Evolutionary conservation across 2,888 invertebrate genomes (phyloP).

Genomic region (Dendrolimus houi): DNA sequence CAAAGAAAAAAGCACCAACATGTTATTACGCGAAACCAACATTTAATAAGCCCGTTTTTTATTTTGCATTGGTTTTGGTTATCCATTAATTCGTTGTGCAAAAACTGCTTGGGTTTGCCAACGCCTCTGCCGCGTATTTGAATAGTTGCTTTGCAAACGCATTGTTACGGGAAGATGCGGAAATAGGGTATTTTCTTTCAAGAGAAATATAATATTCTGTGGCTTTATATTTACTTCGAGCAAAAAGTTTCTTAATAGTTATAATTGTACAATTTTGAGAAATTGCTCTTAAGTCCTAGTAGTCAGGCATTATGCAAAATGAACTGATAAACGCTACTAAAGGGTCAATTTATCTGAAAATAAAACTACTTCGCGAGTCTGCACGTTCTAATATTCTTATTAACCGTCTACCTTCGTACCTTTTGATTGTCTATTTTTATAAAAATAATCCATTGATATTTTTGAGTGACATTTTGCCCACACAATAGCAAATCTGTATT

Average conservation of each 20-base stretch:
- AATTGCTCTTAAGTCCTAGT: slow-evolving; percentile 12
- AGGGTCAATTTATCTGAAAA: too few relatives aligned
- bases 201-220: slow-evolving; percentile 71
- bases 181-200: slow-evolving; percentile 77
- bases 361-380: too few relatives aligned
- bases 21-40: slow-evolving; percentile 75
- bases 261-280: slow-evolving; percentile 40
- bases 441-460: slow-evolving; percentile 38
- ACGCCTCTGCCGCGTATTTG: slow-evolving; percentile 58
- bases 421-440: slow-evolving; percentile 29
- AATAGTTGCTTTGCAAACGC: slow-evolving; percentile 67
- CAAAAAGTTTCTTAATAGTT: slow-evolving; percentile 51
- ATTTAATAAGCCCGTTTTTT: slow-evolving; percentile 74
- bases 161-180: slow-evolving; percentile 76
- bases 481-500: slow-evolving; percentile 61
- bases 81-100: slow-evolving; percentile 70
- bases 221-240: slow-evolving; percentile 62
- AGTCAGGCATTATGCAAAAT: too few relatives aligned
- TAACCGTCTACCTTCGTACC: slow-evolving; percentile 9
- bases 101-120: slow-evolving; percentile 60
- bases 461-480: slow-evolving; percentile 63
- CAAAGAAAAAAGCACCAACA: slow-evolving; percentile 72
- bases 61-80: slow-evolving; percentile 68
- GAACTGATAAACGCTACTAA: too few relatives aligned
- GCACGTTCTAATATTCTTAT: too few relatives aligned